Conservation (phyloP, 2,797 vertebrate genomes). For the Tragopan temminckii region DNA sequence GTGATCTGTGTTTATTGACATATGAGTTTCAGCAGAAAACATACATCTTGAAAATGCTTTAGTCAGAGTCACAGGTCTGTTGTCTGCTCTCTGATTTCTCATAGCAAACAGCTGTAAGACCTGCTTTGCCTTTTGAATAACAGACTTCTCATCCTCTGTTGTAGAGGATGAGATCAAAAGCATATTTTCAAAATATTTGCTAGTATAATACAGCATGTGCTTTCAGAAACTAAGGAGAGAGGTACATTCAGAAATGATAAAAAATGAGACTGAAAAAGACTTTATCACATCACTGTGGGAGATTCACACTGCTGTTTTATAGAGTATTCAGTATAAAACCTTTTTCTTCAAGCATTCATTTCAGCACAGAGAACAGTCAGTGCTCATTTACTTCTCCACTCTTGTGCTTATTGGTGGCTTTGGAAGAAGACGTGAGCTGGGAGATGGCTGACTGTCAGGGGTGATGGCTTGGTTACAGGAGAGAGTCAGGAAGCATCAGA, state of each 20-base stretch:
- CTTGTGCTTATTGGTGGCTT: neutral
- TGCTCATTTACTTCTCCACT: neutral
- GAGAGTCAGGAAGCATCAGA: neutral
- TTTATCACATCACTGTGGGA: accelerated
- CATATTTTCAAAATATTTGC: neutral
- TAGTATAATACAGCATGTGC: neutral
- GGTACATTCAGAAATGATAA: neutral
- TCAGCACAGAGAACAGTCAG: neutral
- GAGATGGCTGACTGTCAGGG: neutral
- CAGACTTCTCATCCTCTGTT: neutral
- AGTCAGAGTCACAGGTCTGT: neutral
- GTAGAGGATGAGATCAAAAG: neutral
- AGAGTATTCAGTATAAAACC: neutral
- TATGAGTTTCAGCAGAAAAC: neutral
- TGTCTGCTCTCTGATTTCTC: neutral
- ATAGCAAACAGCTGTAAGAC: accelerated
- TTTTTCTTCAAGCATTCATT: neutral
- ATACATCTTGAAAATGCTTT: neutral
- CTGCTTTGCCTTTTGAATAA: neutral
- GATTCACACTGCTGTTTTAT: accelerated
- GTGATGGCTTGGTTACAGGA: accelerated
- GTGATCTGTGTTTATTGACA: neutral
- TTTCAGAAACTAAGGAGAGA: neutral
- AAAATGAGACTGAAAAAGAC: neutral
- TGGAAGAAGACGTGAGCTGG: neutral